Percentiles rank a stretch among this genome's conserved stretches.
Conservation (phyloP, 2,113 vertebrate species). For the Solenodon paradoxus region DNA sequence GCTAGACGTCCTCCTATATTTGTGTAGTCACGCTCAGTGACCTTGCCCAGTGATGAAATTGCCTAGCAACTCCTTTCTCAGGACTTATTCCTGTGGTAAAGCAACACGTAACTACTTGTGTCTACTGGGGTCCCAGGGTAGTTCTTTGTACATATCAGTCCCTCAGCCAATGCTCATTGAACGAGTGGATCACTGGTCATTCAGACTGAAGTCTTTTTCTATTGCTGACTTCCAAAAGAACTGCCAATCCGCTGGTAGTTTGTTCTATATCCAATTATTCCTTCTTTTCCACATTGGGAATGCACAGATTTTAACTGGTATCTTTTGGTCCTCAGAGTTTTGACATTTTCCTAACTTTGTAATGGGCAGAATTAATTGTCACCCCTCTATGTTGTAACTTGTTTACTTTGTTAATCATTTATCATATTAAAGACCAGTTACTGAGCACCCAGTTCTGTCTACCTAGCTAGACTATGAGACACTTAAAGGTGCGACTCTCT, state of each 20-base stretch:
- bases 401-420: background rate
- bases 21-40: background rate
- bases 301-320: background rate
- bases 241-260: background rate
- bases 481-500: background rate
- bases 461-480: background rate
- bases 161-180: background rate
- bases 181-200: background rate
- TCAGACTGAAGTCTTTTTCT: background rate
- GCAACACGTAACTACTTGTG: background rate
- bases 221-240: background rate
- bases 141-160: background rate
- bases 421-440: background rate
- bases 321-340: background rate
- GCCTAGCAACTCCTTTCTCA: too few relatives aligned
- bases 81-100: background rate
- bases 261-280: background rate
- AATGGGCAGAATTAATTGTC: slow-evolving; percentile 1
- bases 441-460: background rate
- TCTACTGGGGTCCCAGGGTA: too few relatives aligned
- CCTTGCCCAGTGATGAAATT: background rate
- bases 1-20: background rate
- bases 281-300: background rate
- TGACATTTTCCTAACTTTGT: background rate
- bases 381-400: background rate